Base-by-base conservation (phyloP, 1,140 invertebrate genomes). In the Apis dorsata region DNA sequence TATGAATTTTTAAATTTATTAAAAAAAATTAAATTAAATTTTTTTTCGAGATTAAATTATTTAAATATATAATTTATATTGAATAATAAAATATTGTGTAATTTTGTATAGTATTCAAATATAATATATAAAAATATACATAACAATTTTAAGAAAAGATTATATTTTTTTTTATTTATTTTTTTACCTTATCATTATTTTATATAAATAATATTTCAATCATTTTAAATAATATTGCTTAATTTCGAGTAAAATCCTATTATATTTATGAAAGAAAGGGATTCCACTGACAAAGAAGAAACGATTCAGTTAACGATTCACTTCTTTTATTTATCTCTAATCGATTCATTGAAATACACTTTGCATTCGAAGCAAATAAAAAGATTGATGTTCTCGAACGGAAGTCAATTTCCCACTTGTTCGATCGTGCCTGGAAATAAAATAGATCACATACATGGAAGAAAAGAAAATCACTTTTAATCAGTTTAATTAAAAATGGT, bases 321-420 rank as follows among this genome's bases (percentile, higher is more conserved):
- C 12, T 21, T 21, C 21, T 21, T n/a, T 21, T n/a, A 12, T 44
- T 51, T 28, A 69, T 49, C 21, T n/a, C 21, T 12, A 34, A 44
- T 69, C 44, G 44, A 69, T 69, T 49, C 44, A 49, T 17, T 34
- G 66, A 12, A 69, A 49, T 34, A 49, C 21, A 49, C 12, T 69
- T 69, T 69, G 44, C 66, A 49, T 69, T 49, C 44, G 12, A 15
- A n/a, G 44, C 44, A 44, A 51, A 69, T 69, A 69, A 69, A 49
- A 69, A 49, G 66, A 69, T 69, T 49, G 44, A 69, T 69, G 44
- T 69, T 21, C 4, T 13, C 66, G 66, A 69, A 68, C 65, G 65
- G 65, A 68, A 69, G 66, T 69, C 44, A 49, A 21, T 69, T 69
- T 51, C 12, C 66, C 44, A 69, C 21, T 49, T 11, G 44, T 49